Evolutionary conservation across 2,113 vertebrate species (phyloP).

Genomic region (Calidris pugnax): DNA sequence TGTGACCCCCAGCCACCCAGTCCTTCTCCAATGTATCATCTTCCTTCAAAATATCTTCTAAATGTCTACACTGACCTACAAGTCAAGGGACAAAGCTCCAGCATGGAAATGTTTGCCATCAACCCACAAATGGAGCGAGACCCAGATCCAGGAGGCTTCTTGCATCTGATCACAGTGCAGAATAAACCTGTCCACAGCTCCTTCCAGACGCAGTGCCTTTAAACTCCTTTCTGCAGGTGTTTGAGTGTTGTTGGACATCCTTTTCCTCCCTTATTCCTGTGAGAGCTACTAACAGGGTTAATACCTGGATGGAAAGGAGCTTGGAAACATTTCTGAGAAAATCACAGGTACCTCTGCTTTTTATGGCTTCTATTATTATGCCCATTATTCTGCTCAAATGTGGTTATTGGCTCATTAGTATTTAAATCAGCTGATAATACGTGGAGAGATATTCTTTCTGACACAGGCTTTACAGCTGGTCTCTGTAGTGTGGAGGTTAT

Average conservation of each 20-base stretch:
- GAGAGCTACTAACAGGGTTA: background rate
- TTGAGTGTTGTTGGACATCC: background rate
- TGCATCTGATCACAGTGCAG: fast-evolving
- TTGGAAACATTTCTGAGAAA: background rate
- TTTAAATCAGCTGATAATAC: conserved; percentile 60
- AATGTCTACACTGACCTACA: background rate
- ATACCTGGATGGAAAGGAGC: background rate
- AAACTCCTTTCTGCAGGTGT: background rate
- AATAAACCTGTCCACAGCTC: background rate
- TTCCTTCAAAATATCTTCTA: background rate
- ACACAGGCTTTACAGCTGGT: background rate
- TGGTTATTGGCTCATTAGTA: conserved; percentile 48
- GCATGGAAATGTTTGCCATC: background rate
- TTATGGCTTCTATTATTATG: conserved; percentile 5
- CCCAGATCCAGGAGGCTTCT: background rate
- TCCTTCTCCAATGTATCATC: background rate
- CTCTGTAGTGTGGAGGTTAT: background rate
- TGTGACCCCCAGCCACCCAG: background rate
- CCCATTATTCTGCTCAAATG: conserved; percentile 28
- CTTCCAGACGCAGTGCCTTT: background rate
- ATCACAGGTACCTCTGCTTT: background rate
- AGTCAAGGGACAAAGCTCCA: background rate
- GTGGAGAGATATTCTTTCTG: background rate
- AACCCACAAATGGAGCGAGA: background rate
- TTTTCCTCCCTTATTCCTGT: fast-evolving